Evolutionary conservation across 2,113 vertebrate genomes (phyloP).

Genomic region (Gymnobelideus leadbeateri): DNA sequence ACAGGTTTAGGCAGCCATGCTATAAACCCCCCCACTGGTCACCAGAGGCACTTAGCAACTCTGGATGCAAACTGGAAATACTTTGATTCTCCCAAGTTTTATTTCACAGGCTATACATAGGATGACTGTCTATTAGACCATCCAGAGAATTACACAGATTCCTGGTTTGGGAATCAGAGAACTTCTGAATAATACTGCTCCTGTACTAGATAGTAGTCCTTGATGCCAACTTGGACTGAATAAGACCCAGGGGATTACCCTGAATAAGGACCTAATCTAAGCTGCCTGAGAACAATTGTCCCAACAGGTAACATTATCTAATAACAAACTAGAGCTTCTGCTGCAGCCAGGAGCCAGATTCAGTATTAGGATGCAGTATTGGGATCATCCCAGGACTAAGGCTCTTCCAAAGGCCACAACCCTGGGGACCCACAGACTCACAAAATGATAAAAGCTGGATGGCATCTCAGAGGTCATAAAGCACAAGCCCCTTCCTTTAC

Average conservation of each 20-base stretch:
- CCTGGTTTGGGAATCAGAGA: background rate
- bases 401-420: background rate
- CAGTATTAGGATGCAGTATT: background rate
- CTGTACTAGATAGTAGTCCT: background rate
- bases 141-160: background rate
- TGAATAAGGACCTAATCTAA: background rate
- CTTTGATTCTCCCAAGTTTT: background rate
- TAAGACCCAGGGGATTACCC: background rate
- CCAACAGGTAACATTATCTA: background rate
- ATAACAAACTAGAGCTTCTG: background rate
- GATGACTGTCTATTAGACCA: background rate
- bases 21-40: background rate
- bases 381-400: background rate
- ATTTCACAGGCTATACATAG: background rate
- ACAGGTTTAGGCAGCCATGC: conserved; percentile 24
- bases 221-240: background rate
- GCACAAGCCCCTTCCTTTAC: background rate
- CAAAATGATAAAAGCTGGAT: background rate
- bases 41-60: background rate
- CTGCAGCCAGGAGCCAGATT: background rate
- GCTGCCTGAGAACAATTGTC: background rate
- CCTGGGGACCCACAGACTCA: background rate
- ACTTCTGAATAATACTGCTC: background rate
- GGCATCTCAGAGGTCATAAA: background rate
- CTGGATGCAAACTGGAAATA: background rate